Conservation (phyloP, 2,113 vertebrate genomes). For the Odocoileus hemionus region DNA sequence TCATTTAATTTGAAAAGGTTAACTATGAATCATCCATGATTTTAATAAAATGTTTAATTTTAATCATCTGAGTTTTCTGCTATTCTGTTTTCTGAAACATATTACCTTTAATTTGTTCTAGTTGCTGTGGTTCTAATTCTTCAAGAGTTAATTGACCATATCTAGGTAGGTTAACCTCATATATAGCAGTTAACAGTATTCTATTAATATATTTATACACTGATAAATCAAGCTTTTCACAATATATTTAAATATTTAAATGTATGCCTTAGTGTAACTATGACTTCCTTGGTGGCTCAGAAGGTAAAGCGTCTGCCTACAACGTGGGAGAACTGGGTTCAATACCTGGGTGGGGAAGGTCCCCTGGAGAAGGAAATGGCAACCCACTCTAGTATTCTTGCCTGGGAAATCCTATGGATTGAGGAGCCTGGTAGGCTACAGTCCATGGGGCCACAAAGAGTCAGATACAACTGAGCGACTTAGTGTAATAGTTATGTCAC, state of each 20-base stretch:
- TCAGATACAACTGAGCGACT: background rate
- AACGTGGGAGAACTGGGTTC: accelerated
- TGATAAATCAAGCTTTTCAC: background rate
- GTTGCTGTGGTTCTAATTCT: background rate
- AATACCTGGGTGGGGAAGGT: background rate
- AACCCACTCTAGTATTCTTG: background rate
- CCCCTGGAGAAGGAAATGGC: background rate
- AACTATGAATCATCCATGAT: background rate
- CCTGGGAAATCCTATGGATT: background rate
- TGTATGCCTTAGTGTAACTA: background rate
- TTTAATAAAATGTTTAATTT: constrained; percentile 34
- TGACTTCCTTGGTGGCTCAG: background rate
- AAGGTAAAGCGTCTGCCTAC: background rate
- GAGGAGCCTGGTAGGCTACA: background rate
- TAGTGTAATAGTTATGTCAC: background rate
- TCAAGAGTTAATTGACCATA: background rate
- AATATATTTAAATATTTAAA: background rate
- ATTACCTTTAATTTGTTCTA: background rate
- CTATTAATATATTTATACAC: background rate
- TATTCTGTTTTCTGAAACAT: background rate
- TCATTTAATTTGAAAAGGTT: constrained; percentile 40
- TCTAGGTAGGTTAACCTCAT: background rate
- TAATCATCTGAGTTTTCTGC: background rate
- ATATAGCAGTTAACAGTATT: background rate
- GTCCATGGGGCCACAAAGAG: accelerated